phyloP scores from a whole-genome alignment of 2,797 vertebrate species.

The Urosaurus nigricauda region DNA sequence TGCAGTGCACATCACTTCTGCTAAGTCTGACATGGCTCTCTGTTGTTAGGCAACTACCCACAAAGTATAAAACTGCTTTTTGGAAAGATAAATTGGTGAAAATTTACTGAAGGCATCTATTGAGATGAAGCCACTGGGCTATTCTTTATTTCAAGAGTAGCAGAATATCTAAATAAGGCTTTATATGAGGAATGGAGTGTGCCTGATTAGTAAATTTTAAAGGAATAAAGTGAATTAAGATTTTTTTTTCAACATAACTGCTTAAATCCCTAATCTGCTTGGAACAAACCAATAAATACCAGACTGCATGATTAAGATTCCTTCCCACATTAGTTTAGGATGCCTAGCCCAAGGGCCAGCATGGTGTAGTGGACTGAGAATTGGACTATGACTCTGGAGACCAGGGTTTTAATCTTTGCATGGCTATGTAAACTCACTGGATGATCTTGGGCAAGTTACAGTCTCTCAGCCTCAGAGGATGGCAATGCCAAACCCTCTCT shows the following conservation, averaged over 20 bases:
- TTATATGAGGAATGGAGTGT: neutral
- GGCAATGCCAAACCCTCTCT: too few species aligned
- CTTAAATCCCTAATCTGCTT: neutral
- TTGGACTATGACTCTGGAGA: too few species aligned
- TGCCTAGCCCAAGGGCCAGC: neutral
- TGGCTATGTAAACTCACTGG: too few species aligned
- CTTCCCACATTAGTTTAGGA: neutral
- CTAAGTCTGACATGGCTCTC: constrained; percentile 35
- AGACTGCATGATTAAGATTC: constrained; percentile 10
- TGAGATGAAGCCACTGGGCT: neutral
- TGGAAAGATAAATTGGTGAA: neutral
- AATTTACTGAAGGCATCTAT: neutral
- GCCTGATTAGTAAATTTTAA: neutral
- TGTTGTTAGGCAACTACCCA: neutral
- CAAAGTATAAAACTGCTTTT: constrained; percentile 7
- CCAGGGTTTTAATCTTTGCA: too few species aligned
- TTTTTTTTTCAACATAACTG: neutral
- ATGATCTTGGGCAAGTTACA: too few species aligned
- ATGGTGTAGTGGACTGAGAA: too few species aligned
- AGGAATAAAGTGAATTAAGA: neutral
- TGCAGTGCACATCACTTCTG: constrained; percentile 39
- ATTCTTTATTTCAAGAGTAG: neutral
- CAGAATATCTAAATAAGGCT: constrained; percentile 19
- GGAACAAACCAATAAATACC: neutral
- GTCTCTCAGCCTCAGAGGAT: too few species aligned